Base-by-base conservation (phyloP, 2,888 invertebrate genomes). In the Bombylius discolor region DNA sequence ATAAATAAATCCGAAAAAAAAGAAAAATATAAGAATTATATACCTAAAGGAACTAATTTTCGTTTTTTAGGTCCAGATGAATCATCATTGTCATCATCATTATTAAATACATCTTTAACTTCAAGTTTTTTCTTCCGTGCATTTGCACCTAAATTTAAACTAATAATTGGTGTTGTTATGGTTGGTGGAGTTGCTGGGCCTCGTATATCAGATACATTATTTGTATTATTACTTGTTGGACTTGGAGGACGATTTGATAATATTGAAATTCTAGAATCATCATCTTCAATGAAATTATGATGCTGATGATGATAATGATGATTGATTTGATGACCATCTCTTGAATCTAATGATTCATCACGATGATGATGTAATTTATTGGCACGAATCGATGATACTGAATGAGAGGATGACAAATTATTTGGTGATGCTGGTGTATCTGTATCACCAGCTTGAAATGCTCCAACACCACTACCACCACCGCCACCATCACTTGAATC, bases 81-180 rank as follows among this genome's bases (percentile, higher is more conserved):
- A 58, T 76, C 77, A 56, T 84, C 84, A 60, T 79, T 80, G 63
- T 87, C 87, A 63, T 90, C 90, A 63, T 90, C 90, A 58, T 85
- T 87, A 73, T 89, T 90, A 69, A 92, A 92, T 5, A 91, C 89
- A 66, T 89, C 89, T 62, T 87, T 84, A 0, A 91, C 83, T 62
- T 87, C 87, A 59, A 88, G 78, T 70, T 87, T 89, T 73, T 86
- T 88, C 66, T 85, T 83, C 60, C 78, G 76, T 63, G 76, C 76
- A 56, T 70, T 69, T 61, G 68, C 71, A 56, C 70, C 69, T 58
- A 77, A 70, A 57, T 70, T 73, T 52, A 74, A 65, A 58, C 77
- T 77, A 61, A 78, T 75, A 46, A 71, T 64, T 23, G 73, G 70
- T 59, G 68, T 67, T 57, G 68, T 66, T 42, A 42, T 11, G 46